Base-by-base conservation (phyloP, 2,113 vertebrate genomes). In the Conger conger region DNA sequence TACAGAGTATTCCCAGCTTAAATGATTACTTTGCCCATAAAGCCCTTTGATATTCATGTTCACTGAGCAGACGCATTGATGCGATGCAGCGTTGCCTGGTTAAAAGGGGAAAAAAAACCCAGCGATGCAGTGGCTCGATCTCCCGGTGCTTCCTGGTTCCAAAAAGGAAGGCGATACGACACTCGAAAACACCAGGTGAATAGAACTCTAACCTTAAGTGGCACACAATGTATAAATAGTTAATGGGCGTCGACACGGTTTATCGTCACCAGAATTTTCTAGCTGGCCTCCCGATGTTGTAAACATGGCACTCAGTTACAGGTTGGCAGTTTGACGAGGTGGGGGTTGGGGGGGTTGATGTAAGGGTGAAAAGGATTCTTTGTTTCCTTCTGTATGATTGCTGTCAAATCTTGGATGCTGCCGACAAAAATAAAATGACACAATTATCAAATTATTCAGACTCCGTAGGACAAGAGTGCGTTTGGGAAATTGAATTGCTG, bases 141-240 rank as follows among this genome's bases (percentile, higher is more conserved):
- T 1, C 60, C n/a, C 4, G 60, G 60, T 68, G 27, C n/a, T 57
- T 20, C 68, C 68, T 33, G n/a, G n/a, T 73, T 73, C 68, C 27
- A 33, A 33, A 91, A 89, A 93, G 95, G 95, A 95, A 95, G 91
- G 90, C 82, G 94, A 95, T 94, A 92, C 90, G 88, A 90, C 88
- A 91, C 90, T 92, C 87, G 85, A 92, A 92, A 93, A 90, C 90
- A 81, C 79, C 93, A 92, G 90, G 92, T 30, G 38, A 80, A 92
- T 91, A 94, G 94, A 95, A 94, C 93, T 93, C 94, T 95, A 95
- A 94, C 94, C 94, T 88, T 87, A 90, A 93, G 92, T 95, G 94
- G 93, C 94, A 94, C 95, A 93, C 90, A 91, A 91, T 89, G 89
- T 90, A 95, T 95, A 91, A 95, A 95, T 95, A 93, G 89, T 95